phyloP scores from a whole-genome alignment of 2,113 vertebrate species.

The Macroglossus sobrinus region DNA sequence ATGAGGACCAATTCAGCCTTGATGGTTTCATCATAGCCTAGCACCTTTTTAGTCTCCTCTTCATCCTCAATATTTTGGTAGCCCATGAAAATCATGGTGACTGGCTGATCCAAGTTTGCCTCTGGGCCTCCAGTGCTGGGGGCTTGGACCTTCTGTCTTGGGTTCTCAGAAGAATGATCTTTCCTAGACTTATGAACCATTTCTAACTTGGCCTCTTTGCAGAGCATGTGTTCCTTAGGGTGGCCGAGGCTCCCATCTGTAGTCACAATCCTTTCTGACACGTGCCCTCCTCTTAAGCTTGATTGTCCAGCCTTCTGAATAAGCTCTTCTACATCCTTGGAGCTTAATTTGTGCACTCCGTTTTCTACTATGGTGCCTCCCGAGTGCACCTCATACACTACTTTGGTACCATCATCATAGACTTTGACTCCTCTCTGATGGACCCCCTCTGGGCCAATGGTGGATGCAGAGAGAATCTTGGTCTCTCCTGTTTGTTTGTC shows the following conservation, averaged over 20 bases:
- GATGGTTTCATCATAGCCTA: constrained; percentile 95
- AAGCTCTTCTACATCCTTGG: constrained; percentile 92
- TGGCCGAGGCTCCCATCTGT: constrained; percentile 81
- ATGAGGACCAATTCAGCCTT: constrained; percentile 97
- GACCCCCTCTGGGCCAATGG: constrained; percentile 89
- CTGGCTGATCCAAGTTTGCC: constrained; percentile 87
- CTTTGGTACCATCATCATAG: constrained; percentile 95
- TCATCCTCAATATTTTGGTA: constrained; percentile 94
- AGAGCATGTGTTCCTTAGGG: constrained; percentile 85
- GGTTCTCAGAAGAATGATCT: constrained; percentile 78
- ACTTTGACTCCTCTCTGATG: constrained; percentile 94
- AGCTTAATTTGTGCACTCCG: constrained; percentile 91
- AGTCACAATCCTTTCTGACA: constrained; percentile 84
- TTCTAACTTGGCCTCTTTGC: constrained; percentile 90
- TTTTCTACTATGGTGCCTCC: constrained; percentile 93
- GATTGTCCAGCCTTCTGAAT: constrained; percentile 91
- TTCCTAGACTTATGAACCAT: constrained; percentile 87
- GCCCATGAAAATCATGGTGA: constrained; percentile 99
- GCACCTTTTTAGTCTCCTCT: constrained; percentile 93
- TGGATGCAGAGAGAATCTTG: constrained; percentile 93
- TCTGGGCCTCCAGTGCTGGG: constrained; percentile 73
- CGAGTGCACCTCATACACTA: constrained; percentile 95
- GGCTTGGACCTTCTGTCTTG: constrained; percentile 76
- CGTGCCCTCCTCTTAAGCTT: constrained; percentile 80
- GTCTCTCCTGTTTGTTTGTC: constrained; percentile 96